Evolutionary conservation across 2,113 vertebrate species (phyloP).

Genomic region (Tamias sibiricus): DNA sequence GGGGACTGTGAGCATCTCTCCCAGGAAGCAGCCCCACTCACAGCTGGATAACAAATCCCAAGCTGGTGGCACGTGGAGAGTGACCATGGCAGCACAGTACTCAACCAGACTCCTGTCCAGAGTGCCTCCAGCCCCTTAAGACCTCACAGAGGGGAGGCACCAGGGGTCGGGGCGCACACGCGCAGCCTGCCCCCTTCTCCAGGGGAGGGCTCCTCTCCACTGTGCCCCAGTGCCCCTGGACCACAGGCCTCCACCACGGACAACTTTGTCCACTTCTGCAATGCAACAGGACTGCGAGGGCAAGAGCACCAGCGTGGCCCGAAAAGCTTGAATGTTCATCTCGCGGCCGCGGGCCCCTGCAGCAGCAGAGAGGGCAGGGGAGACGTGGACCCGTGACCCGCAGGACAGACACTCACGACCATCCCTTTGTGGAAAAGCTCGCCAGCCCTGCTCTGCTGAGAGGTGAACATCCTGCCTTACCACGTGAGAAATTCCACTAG

Average conservation of each 20-base stretch:
- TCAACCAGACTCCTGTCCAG: background rate
- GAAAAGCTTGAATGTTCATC: background rate
- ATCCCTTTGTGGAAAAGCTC: background rate
- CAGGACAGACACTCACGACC: background rate
- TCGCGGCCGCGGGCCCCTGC: too few relatives aligned
- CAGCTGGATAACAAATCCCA: background rate
- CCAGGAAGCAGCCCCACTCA: background rate
- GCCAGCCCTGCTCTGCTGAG: background rate
- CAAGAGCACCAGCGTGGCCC: background rate
- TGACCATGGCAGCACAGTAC: background rate
- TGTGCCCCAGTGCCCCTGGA: too few relatives aligned
- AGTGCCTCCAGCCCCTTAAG: background rate
- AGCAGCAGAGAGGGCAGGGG: too few relatives aligned
- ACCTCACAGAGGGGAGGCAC: background rate
- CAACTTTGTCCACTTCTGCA: background rate
- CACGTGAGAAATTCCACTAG: background rate
- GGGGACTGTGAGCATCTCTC: background rate
- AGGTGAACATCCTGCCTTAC: background rate
- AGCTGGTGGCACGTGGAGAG: too few relatives aligned
- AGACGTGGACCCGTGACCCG: background rate
- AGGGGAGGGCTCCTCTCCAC: too few relatives aligned
- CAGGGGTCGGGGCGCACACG: accelerated
- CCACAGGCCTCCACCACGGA: background rate
- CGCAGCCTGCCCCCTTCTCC: background rate
- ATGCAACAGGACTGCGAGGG: background rate